Percentiles rank a stretch among this genome's conserved stretches.
These are phyloP conservation scores for Takifugu bimaculatus DNA, from an alignment of 2,113 vertebrate genomes.

Conservation along the genomic window DNA sequence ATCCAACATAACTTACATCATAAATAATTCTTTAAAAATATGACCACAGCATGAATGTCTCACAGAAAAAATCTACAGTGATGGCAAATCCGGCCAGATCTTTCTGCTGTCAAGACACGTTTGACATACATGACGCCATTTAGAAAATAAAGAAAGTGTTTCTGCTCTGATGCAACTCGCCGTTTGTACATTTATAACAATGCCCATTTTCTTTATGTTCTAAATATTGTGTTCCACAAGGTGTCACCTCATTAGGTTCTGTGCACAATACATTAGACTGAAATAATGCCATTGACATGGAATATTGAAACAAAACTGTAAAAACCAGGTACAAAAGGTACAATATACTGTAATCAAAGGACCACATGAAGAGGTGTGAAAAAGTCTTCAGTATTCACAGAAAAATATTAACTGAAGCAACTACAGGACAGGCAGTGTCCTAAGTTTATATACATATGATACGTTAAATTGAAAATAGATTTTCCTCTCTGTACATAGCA, in stretches of 20 bases:
- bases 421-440: slow-evolving; percentile 89
- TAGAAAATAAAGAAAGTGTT: slow-evolving; percentile 49
- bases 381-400: slow-evolving; percentile 91
- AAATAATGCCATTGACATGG: slow-evolving; percentile 82
- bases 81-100: slow-evolving; percentile 63
- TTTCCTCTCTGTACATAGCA: slow-evolving; percentile 99
- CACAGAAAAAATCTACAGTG: slow-evolving; percentile 66
- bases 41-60: slow-evolving; percentile 68
- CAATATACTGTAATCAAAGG: slow-evolving; percentile 76
- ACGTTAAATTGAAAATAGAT: slow-evolving; percentile 99
- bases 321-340: slow-evolving; percentile 80
- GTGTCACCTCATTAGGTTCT: slow-evolving; percentile 49
- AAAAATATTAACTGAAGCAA: slow-evolving; percentile 88
- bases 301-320: slow-evolving; percentile 76
- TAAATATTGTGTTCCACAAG: slow-evolving; percentile 50
- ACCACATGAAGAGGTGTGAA: slow-evolving; percentile 79
- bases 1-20: slow-evolving; percentile 78
- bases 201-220: slow-evolving; percentile 63
- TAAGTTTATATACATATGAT: slow-evolving; percentile 99
- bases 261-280: slow-evolving; percentile 57
- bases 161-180: slow-evolving; percentile 43
- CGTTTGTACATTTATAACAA: slow-evolving; percentile 51
- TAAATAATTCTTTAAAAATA: slow-evolving; percentile 79
- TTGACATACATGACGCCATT: slow-evolving; percentile 54
- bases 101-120: slow-evolving; percentile 59